Percentiles rank a stretch among this genome's conserved stretches.
phyloP scores from a whole-genome alignment of 1,140 invertebrate species.

The Sitobion miscanthi region DNA sequence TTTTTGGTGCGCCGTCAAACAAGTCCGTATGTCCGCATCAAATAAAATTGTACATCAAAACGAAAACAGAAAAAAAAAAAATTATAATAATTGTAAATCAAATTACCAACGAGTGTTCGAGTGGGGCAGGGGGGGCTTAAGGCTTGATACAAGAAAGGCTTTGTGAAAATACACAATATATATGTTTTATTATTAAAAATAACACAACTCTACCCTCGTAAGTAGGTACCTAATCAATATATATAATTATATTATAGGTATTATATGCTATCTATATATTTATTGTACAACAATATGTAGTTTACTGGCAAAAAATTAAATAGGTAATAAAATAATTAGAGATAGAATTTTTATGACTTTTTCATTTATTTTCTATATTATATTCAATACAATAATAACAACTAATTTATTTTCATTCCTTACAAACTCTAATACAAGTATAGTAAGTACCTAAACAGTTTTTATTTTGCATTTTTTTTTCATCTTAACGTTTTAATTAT shows the following conservation, averaged over 20 bases:
- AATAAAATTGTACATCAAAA: constrained; percentile 61
- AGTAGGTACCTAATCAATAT: neutral
- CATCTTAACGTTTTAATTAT: neutral
- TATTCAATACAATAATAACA: neutral
- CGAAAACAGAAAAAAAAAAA: constrained; percentile 58
- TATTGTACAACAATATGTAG: neutral
- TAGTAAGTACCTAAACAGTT: neutral
- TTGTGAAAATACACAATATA: constrained; percentile 22
- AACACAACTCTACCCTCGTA: constrained; percentile 7
- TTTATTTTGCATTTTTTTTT: too few species aligned
- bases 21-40: constrained; percentile 51
- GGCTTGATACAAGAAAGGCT: neutral
- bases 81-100: constrained; percentile 55
- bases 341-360: neutral
- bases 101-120: neutral
- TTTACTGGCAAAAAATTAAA: neutral
- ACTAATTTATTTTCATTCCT: neutral
- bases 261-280: neutral
- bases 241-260: constrained; percentile 3
- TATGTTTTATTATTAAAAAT: constrained; percentile 4
- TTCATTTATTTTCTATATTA: neutral
- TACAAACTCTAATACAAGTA: neutral
- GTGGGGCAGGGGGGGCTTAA: neutral
- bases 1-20: constrained; percentile 54
- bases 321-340: neutral